Percentiles rank a stretch among this genome's conserved stretches.
phyloP scores from a whole-genome alignment of 2,888 invertebrate species.

The Macaria liturata region DNA sequence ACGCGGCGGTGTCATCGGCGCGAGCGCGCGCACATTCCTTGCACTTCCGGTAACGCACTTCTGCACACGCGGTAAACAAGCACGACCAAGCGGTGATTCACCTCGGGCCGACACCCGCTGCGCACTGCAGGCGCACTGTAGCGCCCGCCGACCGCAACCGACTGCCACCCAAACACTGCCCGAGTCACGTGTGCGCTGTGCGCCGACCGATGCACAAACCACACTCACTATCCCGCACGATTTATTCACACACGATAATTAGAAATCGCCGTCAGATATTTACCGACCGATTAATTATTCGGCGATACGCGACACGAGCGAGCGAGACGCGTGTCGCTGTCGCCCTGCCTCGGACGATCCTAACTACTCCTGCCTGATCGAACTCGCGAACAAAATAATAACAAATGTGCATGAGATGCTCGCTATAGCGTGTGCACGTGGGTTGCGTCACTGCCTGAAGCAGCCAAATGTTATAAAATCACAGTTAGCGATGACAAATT shows the following conservation, averaged over 20 bases:
- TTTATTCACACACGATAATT: constrained; percentile 61
- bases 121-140: constrained; percentile 74
- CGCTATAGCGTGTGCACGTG: constrained; percentile 78
- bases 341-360: constrained; percentile 68
- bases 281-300: constrained; percentile 55
- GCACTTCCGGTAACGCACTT: constrained; percentile 79
- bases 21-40: constrained; percentile 76
- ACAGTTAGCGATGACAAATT: constrained; percentile 47
- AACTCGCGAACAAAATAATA: constrained; percentile 88
- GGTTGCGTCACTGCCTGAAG: constrained; percentile 75
- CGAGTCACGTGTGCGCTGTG: constrained; percentile 72
- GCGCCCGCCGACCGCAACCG: constrained; percentile 68
- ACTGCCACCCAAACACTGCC: constrained; percentile 78
- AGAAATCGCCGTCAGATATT: constrained; percentile 60
- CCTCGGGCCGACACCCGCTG: constrained; percentile 68
- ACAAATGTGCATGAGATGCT: constrained; percentile 86
- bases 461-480: constrained; percentile 57
- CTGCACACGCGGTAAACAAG: constrained; percentile 81
- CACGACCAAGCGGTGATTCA: constrained; percentile 80
- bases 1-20: constrained; percentile 78
- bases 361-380: constrained; percentile 78
- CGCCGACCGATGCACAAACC: constrained; percentile 49
- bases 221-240: constrained; percentile 65
- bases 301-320: constrained; percentile 56
- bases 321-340: constrained; percentile 68